phyloP scores from a whole-genome alignment of 2,797 vertebrate genomes.

The Acrocephalus scirpaceus region DNA sequence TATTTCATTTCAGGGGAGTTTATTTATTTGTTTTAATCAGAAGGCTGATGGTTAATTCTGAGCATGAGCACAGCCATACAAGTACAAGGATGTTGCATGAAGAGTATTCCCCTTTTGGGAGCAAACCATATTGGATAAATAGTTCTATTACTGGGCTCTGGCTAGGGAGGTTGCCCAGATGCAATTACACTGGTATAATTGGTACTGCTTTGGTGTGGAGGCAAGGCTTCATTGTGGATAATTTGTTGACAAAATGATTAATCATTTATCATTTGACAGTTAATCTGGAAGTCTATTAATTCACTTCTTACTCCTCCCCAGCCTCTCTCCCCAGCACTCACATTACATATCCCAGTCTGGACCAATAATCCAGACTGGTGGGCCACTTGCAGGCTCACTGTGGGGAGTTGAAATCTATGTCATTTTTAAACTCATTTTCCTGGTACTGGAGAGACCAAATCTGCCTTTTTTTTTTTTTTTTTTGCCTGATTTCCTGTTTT shows the following conservation, averaged over 20 bases:
- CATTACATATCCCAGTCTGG: background rate
- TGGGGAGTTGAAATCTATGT: background rate
- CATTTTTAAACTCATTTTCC: background rate
- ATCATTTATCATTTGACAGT: conserved; percentile 56
- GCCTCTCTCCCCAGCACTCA: background rate
- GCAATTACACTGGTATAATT: conserved; percentile 62
- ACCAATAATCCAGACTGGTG: background rate
- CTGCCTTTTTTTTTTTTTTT: background rate
- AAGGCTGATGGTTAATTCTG: background rate
- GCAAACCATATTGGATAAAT: conserved; percentile 51
- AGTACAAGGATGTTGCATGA: background rate
- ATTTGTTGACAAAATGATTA: conserved; percentile 71
- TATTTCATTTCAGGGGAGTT: background rate
- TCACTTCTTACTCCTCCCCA: conserved; percentile 21
- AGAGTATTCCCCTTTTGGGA: conserved; percentile 51
- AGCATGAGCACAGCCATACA: background rate
- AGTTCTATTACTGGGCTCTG: conserved; percentile 45
- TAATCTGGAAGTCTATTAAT: conserved; percentile 59
- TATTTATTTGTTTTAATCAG: background rate
- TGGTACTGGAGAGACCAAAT: background rate
- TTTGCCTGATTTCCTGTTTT: background rate
- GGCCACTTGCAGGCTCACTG: background rate
- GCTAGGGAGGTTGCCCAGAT: conserved; percentile 38
- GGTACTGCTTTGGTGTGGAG: conserved; percentile 49
- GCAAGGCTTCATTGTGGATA: conserved; percentile 56